Conservation (phyloP, 2,888 invertebrate species). For the Anorthoa munda region DNA sequence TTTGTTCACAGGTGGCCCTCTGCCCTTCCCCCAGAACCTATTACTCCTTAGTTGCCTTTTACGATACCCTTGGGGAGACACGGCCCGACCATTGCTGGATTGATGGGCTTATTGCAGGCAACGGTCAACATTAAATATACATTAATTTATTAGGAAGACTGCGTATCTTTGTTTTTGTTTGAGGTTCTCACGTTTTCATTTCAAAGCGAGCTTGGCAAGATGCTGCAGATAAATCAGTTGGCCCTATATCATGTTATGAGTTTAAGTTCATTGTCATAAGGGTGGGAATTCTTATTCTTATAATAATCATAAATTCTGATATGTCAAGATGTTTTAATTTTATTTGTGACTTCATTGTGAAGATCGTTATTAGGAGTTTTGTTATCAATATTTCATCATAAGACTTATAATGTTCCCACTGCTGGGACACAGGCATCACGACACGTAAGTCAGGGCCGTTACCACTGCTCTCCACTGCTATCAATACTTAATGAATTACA, state of each 20-base stretch:
- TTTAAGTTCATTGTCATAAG: slow-evolving; percentile 17
- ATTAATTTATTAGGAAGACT: slow-evolving; percentile 56
- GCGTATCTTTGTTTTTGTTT: slow-evolving; percentile 40
- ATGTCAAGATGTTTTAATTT: slow-evolving; percentile 4
- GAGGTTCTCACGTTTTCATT: slow-evolving; percentile 20
- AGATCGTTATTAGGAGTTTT: background rate
- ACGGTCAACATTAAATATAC: slow-evolving; percentile 60
- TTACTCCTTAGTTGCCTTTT: slow-evolving; percentile 59
- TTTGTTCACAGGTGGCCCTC: slow-evolving; percentile 54
- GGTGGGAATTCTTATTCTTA: slow-evolving; percentile 15
- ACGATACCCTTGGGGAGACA: slow-evolving; percentile 57
- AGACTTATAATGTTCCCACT: too few species aligned
- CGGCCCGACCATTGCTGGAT: slow-evolving; percentile 47
- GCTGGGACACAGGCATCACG: too few species aligned
- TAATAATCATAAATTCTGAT: background rate
- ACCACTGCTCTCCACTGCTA: too few species aligned
- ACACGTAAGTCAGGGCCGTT: too few species aligned
- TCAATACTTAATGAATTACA: background rate
- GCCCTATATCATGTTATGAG: background rate
- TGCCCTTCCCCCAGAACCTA: slow-evolving; percentile 49
- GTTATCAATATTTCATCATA: too few species aligned
- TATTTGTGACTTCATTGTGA: background rate
- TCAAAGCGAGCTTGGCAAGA: background rate
- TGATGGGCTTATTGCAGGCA: slow-evolving; percentile 56
- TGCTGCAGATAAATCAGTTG: background rate